Base-by-base conservation (phyloP, 2,113 vertebrate species). In the Bufo gargarizans region DNA sequence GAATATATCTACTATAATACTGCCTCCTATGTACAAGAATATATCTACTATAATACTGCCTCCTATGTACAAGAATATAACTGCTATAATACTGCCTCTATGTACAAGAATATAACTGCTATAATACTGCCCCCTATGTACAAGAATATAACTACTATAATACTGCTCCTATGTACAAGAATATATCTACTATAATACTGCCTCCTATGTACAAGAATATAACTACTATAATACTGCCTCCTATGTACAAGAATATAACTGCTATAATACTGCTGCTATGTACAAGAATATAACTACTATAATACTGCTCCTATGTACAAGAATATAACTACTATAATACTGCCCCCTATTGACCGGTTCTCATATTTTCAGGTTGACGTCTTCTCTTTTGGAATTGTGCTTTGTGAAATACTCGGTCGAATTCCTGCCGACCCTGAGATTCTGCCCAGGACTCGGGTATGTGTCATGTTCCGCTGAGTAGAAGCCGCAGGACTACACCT, bases 311-410 rank as follows among this genome's bases (percentile, higher is more conserved):
- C 69, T 45, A 45, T 72, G 4, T 16, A 72, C 69, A 72, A 45
- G 69, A 43, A 43, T 45, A 72, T 72, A 72, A 72, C 69, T 72
- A 43, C 69, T 72, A 67, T 72, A 72, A 72, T 72, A 45, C 22
- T 45, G 43, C n/a, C 69, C 1, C 6, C 5, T 13, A 0, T 0
- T 50, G 2, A 19, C 0, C 50, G 22, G 0, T 47, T 20, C 13
- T 49, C 55, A 67, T 43, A 88, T 58, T 22, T 74, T 45, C 92
- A 97, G 97, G 97, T 97, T 90, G 97, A 97, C 0, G 96, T 97
- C 69, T 97, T 97, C 92, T 97, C 97, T 77, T 97, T 97, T 58
- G 96, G 97, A 78, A 97, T 97, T n/a, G 95, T 97, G 12, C 92
- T 97, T 22, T 97, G 96, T 92, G 96, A 97, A 92, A 96, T 97